phyloP scores from a whole-genome alignment of 2,888 invertebrate species.

The Aelia acuminata region DNA sequence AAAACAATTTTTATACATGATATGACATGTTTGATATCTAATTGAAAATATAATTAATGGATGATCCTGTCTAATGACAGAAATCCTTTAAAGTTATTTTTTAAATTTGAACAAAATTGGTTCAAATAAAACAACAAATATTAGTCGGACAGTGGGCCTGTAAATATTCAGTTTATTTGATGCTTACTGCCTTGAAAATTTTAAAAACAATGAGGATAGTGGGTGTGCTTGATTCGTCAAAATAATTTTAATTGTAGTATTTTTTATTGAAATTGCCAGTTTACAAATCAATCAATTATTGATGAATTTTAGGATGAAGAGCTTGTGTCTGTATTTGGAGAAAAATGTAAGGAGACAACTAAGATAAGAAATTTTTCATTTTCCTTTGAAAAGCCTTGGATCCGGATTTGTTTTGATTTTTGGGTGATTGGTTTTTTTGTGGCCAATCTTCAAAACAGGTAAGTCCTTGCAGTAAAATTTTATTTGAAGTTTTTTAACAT shows the following conservation, averaged over 20 bases:
- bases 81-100: not conserved
- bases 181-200: not conserved
- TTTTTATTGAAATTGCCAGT: not conserved
- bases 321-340: not conserved
- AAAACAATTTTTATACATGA: not conserved
- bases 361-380: not conserved
- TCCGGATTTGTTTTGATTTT: constrained; percentile 26
- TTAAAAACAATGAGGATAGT: not conserved
- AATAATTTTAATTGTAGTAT: not conserved
- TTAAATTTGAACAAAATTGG: too few relatives aligned
- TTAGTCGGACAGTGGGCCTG: not conserved
- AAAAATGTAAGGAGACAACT: not conserved
- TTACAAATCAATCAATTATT: not conserved
- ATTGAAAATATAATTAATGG: too few relatives aligned
- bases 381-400: constrained; percentile 30
- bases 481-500: not conserved
- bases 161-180: not conserved
- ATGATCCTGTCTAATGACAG: too few relatives aligned
- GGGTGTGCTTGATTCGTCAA: not conserved
- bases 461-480: not conserved
- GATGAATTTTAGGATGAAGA: constrained; percentile 21
- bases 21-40: too few relatives aligned
- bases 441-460: constrained; percentile 19
- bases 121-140: too few relatives aligned
- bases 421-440: constrained; percentile 25